phyloP scores from a whole-genome alignment of 2,888 invertebrate genomes.

The Celastrina argiolus region DNA sequence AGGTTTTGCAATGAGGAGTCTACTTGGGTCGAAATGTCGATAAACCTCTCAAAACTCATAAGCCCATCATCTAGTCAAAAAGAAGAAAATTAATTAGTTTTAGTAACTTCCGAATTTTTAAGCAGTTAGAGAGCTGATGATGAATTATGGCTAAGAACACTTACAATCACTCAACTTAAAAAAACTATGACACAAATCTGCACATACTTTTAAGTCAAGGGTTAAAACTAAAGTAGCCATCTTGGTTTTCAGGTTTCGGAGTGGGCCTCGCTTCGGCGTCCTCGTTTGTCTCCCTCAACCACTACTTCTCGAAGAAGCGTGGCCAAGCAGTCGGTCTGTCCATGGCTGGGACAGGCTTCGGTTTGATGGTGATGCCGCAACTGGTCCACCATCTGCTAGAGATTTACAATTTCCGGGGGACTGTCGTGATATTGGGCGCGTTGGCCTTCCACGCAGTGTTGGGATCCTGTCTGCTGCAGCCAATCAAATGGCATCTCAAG shows the following conservation, averaged over 20 bases:
- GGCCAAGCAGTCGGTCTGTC: constrained; percentile 89
- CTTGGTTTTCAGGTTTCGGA: constrained; percentile 81
- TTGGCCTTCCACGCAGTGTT: constrained; percentile 82
- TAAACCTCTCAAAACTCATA: too few relatives aligned
- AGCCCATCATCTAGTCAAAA: too few relatives aligned
- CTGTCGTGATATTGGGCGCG: constrained; percentile 82
- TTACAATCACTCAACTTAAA: too few relatives aligned
- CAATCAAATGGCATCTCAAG: constrained; percentile 83
- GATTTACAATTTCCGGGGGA: constrained; percentile 81
- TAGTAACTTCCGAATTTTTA: too few relatives aligned
- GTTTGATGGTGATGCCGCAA: constrained; percentile 88
- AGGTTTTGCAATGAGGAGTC: too few relatives aligned
- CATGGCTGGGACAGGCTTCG: constrained; percentile 88
- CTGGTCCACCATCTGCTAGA: constrained; percentile 81
- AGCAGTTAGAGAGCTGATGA: too few relatives aligned
- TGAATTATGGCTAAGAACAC: too few relatives aligned
- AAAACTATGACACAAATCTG: too few relatives aligned
- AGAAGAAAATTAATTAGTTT: too few relatives aligned
- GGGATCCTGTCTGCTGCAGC: constrained; percentile 83
- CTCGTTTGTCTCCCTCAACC: constrained; percentile 87
- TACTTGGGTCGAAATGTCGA: too few relatives aligned
- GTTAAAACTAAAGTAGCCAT: background rate
- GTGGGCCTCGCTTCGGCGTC: constrained; percentile 87
- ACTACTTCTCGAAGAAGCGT: constrained; percentile 85
- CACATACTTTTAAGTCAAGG: too few relatives aligned